Percentiles rank a stretch among this genome's conserved stretches.
Conservation (phyloP, 2,113 vertebrate species). For the Dicrurus megarhynchus region DNA sequence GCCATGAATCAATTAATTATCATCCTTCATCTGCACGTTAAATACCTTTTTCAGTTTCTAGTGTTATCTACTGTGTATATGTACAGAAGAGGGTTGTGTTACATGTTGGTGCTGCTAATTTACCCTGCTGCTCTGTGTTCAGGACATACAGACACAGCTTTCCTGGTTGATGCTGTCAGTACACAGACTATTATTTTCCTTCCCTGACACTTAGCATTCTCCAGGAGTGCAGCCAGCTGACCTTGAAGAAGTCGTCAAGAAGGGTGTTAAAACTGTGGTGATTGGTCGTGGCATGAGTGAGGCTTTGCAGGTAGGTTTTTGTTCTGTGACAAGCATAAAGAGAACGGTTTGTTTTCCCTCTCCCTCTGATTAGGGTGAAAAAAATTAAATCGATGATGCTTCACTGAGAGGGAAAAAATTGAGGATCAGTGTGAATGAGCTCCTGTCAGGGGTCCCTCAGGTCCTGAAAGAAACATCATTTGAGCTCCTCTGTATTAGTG, state of each 20-base stretch:
- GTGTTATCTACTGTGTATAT: neutral
- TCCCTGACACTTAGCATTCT: constrained; percentile 77
- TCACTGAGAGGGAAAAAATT: neutral
- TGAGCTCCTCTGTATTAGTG: neutral
- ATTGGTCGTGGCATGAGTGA: constrained; percentile 94
- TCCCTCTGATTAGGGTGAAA: neutral
- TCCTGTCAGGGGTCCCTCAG: neutral
- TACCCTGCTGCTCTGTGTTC: neutral
- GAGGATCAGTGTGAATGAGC: neutral
- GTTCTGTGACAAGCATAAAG: neutral
- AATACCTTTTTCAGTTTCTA: neutral
- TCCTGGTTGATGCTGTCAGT: neutral
- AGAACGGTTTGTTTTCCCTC: neutral
- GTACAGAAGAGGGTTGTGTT: neutral
- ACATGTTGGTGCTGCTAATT: neutral
- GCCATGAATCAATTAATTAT: neutral
- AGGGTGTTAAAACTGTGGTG: constrained; percentile 82
- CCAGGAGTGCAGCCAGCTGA: constrained; percentile 95
- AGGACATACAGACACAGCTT: neutral
- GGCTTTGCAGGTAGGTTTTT: constrained; percentile 85
- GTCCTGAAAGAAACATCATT: neutral
- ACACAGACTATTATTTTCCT: neutral
- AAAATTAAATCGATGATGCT: neutral
- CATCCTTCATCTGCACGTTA: neutral
- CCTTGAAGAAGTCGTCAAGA: constrained; percentile 87